Evolutionary conservation across 2,888 invertebrate species (phyloP).

Genomic region (Ganaspis brasiliensis): DNA sequence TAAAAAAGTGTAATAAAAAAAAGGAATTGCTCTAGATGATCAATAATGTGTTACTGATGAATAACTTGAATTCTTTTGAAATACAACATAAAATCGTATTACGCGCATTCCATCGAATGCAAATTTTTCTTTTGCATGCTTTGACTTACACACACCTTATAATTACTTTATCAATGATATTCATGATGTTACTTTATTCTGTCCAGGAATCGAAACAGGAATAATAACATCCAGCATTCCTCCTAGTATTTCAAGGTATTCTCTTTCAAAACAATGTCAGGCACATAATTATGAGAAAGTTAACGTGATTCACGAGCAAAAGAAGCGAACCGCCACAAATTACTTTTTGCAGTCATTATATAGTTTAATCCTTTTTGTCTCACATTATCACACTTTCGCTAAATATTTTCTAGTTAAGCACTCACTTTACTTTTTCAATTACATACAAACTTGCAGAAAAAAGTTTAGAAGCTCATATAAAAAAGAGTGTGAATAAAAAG

Average conservation of each 20-base stretch:
- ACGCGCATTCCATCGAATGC: conserved; percentile 11
- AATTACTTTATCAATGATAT: conserved; percentile 20
- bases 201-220: conserved; percentile 14
- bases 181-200: conserved; percentile 18
- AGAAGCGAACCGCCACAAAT: conserved; percentile 10
- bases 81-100: conserved; percentile 15
- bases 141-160: conserved; percentile 8
- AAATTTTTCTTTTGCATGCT: conserved; percentile 15
- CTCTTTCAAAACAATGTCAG: conserved; percentile 18
- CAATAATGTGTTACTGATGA: conserved; percentile 10
- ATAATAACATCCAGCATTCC: conserved; percentile 18
- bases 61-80: conserved; percentile 15
- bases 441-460: background rate
- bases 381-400: conserved; percentile 11
- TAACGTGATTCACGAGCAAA: conserved; percentile 18
- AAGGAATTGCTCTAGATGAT: conserved; percentile 6
- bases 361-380: conserved; percentile 12
- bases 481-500: no score
- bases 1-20: background rate
- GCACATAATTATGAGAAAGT: conserved; percentile 15
- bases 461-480: background rate
- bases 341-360: conserved; percentile 17
- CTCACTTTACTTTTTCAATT: conserved; percentile 8
- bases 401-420: conserved; percentile 18
- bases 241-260: conserved; percentile 18